Conservation (phyloP, 2,888 invertebrate species). For the Andrena trimmerana region DNA sequence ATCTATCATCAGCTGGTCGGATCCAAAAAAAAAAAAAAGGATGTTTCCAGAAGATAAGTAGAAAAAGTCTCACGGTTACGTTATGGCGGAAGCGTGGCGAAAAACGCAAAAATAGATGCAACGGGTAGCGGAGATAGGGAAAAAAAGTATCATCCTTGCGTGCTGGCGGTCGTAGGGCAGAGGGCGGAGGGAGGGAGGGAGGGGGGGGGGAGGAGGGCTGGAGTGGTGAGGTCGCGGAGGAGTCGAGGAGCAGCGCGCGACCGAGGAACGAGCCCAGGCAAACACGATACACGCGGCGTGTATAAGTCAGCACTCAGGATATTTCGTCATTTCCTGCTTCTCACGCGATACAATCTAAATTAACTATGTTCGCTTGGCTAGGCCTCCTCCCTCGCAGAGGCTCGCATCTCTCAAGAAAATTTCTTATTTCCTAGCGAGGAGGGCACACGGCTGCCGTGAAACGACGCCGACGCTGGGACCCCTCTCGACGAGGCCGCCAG, state of each 20-base stretch:
- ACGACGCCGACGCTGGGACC: slow-evolving; percentile 34
- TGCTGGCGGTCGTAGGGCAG: slow-evolving; percentile 70
- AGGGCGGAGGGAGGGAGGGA: no score
- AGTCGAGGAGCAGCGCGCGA: slow-evolving; percentile 67
- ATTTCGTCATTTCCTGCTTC: slow-evolving; percentile 86
- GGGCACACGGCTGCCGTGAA: slow-evolving; percentile 59
- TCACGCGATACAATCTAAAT: slow-evolving; percentile 86
- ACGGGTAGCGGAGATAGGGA: slow-evolving; percentile 41
- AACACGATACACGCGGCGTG: slow-evolving; percentile 74
- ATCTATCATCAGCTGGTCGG: slow-evolving; percentile 1
- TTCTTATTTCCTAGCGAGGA: slow-evolving; percentile 83
- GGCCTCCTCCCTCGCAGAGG: slow-evolving; percentile 81
- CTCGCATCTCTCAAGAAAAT: slow-evolving; percentile 83
- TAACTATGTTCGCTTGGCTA: slow-evolving; percentile 85
- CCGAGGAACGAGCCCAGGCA: slow-evolving; percentile 59
- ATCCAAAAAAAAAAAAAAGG: neutral
- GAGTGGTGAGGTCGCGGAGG: slow-evolving; percentile 79
- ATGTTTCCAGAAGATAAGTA: neutral
- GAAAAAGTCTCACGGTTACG: slow-evolving; percentile 58
- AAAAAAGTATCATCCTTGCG: slow-evolving; percentile 74
- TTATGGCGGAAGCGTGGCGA: slow-evolving; percentile 41
- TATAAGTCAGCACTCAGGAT: slow-evolving; percentile 85
- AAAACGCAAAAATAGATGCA: slow-evolving; percentile 53
- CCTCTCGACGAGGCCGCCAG: slow-evolving; percentile 4
- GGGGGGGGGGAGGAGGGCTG: no score